A percentile compares a stretch with the other conserved stretches of the same genome.
These are phyloP conservation scores for Pedetes capensis DNA, from an alignment of 2,113 vertebrate species.

Conservation along the genomic window DNA sequence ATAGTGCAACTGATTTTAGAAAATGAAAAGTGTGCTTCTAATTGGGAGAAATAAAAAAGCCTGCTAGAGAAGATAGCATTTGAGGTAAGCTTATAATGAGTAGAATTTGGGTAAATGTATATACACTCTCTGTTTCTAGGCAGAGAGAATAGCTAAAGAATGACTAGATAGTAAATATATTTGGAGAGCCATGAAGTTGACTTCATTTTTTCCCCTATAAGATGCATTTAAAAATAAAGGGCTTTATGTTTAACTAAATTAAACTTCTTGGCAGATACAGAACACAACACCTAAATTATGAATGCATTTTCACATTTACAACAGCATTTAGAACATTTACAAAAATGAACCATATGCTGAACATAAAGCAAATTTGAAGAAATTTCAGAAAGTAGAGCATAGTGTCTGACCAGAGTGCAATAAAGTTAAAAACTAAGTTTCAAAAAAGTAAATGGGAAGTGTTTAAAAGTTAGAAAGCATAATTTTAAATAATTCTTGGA, in stretches of 20 bases:
- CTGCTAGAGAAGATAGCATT: neutral
- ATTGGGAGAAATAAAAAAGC: neutral
- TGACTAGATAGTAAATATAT: neutral
- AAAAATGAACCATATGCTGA: neutral
- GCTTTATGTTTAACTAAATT: constrained; percentile 12
- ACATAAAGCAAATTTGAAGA: neutral
- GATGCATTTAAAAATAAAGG: neutral
- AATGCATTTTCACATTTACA: constrained; percentile 18
- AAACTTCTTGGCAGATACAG: neutral
- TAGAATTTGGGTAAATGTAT: neutral
- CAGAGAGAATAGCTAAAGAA: neutral
- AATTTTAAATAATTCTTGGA: neutral
- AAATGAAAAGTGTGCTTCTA: neutral
- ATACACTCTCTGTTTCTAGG: no score
- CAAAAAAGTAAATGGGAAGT: neutral
- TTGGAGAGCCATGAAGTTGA: neutral
- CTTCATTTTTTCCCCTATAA: neutral
- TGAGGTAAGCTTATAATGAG: neutral
- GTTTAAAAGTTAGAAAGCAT: neutral
- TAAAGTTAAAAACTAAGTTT: neutral
- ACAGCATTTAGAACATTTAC: neutral
- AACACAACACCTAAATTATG: neutral
- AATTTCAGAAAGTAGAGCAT: neutral
- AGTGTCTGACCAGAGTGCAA: neutral
- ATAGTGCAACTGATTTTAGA: neutral